Percentiles rank a stretch among this genome's conserved stretches.
These are phyloP conservation scores for Gadopsis marmoratus DNA, from an alignment of 2,797 vertebrate genomes.

Conservation along the genomic window DNA sequence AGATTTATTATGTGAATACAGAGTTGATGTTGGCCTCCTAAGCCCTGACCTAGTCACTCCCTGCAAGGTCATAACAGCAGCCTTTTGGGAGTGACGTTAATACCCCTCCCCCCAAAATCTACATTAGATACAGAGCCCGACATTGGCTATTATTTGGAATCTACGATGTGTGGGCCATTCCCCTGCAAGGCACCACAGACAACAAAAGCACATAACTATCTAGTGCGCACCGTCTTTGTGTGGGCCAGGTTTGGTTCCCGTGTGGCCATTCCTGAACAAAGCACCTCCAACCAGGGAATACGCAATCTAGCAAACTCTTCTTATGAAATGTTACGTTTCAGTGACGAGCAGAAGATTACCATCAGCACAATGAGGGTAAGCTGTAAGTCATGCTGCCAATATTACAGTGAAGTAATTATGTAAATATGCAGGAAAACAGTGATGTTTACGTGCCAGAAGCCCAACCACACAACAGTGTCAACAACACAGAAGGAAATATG, in stretches of 20 bases:
- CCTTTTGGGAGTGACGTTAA: constrained; percentile 29
- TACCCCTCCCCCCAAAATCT: constrained; percentile 26
- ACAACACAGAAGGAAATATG: not conserved
- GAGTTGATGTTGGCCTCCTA: constrained; percentile 30
- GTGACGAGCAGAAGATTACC: not conserved
- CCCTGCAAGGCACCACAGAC: constrained; percentile 8
- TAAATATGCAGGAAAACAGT: not conserved
- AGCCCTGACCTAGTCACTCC: constrained; percentile 14
- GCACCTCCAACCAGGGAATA: not conserved
- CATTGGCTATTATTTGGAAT: constrained; percentile 37
- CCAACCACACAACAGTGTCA: not conserved
- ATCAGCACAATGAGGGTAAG: no score
- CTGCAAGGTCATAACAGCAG: constrained; percentile 18
- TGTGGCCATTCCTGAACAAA: constrained; percentile 8
- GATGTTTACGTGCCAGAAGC: constrained; percentile 9
- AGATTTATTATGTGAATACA: constrained; percentile 35
- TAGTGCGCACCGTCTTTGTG: not conserved
- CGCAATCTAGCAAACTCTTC: not conserved
- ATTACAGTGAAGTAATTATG: not conserved
- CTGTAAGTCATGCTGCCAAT: not conserved
- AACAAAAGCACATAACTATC: not conserved
- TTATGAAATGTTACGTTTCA: not conserved
- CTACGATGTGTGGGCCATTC: constrained; percentile 14
- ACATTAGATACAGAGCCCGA: constrained; percentile 38
- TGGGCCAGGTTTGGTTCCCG: not conserved